Evolutionary conservation across 2,113 vertebrate genomes (phyloP), one percentile per base, ranked within the genome.

Genomic region (Cyphomyrus discorhynchus): DNA sequence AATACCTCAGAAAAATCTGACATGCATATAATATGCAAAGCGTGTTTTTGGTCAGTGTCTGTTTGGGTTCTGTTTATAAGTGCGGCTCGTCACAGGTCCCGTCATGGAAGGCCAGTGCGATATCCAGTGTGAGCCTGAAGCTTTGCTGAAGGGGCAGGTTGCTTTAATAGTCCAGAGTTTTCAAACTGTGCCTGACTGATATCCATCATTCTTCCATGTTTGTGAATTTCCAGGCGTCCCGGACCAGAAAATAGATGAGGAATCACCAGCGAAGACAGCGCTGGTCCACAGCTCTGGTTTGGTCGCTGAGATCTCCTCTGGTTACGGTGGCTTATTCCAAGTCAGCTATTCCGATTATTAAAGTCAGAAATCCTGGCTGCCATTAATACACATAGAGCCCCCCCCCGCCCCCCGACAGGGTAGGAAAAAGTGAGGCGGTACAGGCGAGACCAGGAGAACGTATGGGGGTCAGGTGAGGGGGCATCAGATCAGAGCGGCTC

Each of bases 401-500:
- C 86, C 50, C 2, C 42, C 39, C 6, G 5, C 84, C 27, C 13
- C 46, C 39, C 27, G 27, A 52, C 62, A 50, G 31, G 66, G 45
- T 31, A 47, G 66, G 66, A 77, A 80, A 89, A 45, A 46, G 66
- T 49, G 66, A 49, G 39, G 50, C 8, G 13, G 17, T 42, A 89
- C 9, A 46, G 53, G 58, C 7, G 21, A 62, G 39, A 62, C 87
- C 87, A 31, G 49, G 39, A 5, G 87, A 19, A 45, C 39, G 9
- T 50, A 45, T 42, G 53, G 39, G 56, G 87, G 66, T 87, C 50
- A 87, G 85, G 27, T 49, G 49, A 87, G 85, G 31, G 39, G 85
- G 50, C n/a, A 31, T 87, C 85, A 70, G 56, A 85, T 88, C 45
- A 39, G 46, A 89, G 91, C 88, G 52, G 49, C 77, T 85, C 10